Conservation (phyloP, 2,888 invertebrate genomes). For the Seira ritae region DNA sequence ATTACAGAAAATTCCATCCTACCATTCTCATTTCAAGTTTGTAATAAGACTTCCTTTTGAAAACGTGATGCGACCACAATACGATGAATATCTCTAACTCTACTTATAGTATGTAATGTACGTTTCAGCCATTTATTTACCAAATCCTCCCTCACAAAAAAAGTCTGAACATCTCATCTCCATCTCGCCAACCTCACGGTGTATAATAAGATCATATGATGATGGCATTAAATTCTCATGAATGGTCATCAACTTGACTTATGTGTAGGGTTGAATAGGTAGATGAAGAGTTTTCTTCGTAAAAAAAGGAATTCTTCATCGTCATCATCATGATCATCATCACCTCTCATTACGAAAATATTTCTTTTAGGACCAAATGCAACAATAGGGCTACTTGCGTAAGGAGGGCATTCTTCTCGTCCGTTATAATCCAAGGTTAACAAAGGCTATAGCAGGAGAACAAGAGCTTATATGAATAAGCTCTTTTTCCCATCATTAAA, state of each 20-base stretch:
- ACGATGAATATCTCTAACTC: too few relatives aligned
- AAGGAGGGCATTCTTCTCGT: not conserved
- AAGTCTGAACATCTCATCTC: too few relatives aligned
- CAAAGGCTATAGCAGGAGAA: not conserved
- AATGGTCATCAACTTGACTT: constrained; percentile 11
- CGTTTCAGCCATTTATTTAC: too few relatives aligned
- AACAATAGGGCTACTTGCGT: not conserved
- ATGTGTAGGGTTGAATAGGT: not conserved
- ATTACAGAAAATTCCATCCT: too few relatives aligned
- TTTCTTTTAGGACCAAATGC: not conserved
- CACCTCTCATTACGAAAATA: not conserved
- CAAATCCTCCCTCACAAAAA: too few relatives aligned
- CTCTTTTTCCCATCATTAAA: not conserved
- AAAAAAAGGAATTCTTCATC: not conserved
- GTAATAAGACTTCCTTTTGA: too few relatives aligned
- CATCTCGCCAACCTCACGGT: too few relatives aligned
- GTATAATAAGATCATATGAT: not conserved
- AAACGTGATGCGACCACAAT: too few relatives aligned
- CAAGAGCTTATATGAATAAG: not conserved
- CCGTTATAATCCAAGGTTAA: not conserved
- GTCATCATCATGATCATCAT: not conserved
- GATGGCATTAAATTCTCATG: not conserved
- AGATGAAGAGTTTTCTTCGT: not conserved
- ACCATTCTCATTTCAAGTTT: too few relatives aligned
- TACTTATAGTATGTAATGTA: too few relatives aligned